These are phyloP conservation scores for Serilophus lunatus DNA, from an alignment of 2,113 vertebrate genomes.

Conservation along the genomic window DNA sequence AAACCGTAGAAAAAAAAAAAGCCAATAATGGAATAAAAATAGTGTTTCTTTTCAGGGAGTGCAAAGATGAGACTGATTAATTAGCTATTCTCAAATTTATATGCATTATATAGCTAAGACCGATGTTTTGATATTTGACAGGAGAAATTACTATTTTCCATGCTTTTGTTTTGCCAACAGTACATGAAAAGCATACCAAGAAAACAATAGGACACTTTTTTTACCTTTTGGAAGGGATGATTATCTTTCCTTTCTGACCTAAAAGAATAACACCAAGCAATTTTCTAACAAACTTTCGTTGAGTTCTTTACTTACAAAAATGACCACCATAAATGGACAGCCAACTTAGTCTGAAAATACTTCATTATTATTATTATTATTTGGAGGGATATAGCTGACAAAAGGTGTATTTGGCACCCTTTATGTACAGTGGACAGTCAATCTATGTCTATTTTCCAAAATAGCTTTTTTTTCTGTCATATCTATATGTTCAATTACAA, in stretches of 20 bases:
- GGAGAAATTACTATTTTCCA: not conserved
- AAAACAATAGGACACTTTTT: not conserved
- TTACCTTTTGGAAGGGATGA: not conserved
- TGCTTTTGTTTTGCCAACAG: not conserved
- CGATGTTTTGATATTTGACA: not conserved
- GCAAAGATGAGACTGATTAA: not conserved
- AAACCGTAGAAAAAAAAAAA: not conserved
- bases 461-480: not conserved
- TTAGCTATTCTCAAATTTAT: not conserved
- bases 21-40: not conserved
- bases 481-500: not conserved
- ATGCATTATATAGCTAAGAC: not conserved
- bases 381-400: not conserved
- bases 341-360: not conserved
- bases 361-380: not conserved
- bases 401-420: not conserved
- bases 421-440: not conserved
- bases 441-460: not conserved
- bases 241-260: not conserved
- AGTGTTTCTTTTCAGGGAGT: not conserved
- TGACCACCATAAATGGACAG: not conserved
- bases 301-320: not conserved
- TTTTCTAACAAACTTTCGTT: not conserved
- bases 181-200: not conserved
- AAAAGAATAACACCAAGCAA: not conserved